phyloP scores from a whole-genome alignment of 2,797 vertebrate species.

The Peromyscus nudipes region DNA sequence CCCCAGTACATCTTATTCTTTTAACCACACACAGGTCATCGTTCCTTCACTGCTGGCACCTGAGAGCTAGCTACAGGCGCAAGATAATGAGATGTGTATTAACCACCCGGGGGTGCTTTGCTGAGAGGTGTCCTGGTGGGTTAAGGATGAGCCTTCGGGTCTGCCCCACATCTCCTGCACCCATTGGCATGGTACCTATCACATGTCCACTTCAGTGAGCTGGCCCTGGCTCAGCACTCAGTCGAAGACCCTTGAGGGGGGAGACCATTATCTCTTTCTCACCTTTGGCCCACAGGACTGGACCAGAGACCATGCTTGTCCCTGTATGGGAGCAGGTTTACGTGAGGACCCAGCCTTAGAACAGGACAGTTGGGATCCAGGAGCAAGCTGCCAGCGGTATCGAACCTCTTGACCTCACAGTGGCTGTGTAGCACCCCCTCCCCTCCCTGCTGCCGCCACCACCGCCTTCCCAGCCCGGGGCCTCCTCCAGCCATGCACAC shows the following conservation, averaged over 20 bases:
- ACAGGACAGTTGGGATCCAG: neutral
- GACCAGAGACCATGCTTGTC: neutral
- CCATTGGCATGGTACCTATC: fast-evolving
- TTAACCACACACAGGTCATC: fast-evolving
- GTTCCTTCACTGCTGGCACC: fast-evolving
- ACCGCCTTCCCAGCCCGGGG: neutral
- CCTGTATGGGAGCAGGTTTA: neutral
- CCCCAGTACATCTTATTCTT: neutral
- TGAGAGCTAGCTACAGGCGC: neutral
- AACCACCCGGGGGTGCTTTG: conserved; percentile 30
- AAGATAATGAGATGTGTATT: conserved; percentile 77
- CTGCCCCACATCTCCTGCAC: conserved; percentile 20
- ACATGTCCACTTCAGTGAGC: neutral
- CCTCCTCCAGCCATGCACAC: fast-evolving
- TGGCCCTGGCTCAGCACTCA: neutral
- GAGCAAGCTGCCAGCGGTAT: fast-evolving
- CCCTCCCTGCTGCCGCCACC: fast-evolving
- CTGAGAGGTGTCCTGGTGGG: conserved; percentile 74
- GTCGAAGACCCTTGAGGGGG: neutral
- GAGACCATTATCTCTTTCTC: neutral
- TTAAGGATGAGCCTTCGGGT: conserved; percentile 73
- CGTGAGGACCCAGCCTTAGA: neutral
- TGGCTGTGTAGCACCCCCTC: neutral
- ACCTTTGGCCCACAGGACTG: neutral
- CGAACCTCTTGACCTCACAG: neutral